These are phyloP conservation scores for Macropis europaea DNA, from an alignment of 2,888 invertebrate genomes.

Conservation along the genomic window DNA sequence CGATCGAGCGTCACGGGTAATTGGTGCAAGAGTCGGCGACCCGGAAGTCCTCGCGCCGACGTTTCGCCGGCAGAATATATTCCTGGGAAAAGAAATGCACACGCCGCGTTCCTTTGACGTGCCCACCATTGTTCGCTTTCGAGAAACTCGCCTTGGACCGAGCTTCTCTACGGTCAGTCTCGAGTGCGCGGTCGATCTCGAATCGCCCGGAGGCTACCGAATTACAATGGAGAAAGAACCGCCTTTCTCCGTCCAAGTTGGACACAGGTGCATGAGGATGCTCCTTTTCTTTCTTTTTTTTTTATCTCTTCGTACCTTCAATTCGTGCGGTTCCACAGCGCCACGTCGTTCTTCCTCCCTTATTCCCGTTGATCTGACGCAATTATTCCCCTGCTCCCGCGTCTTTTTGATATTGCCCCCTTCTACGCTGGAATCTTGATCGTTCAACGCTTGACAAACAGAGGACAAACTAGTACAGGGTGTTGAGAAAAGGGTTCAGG, in stretches of 20 bases:
- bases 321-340: too few relatives aligned
- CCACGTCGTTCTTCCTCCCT: too few relatives aligned
- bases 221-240: slow-evolving; percentile 56
- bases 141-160: slow-evolving; percentile 1
- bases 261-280: slow-evolving; percentile 44
- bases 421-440: too few relatives aligned
- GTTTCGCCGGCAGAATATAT: slow-evolving; percentile 25
- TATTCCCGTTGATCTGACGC: too few relatives aligned
- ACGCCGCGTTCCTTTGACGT: slow-evolving; percentile 16
- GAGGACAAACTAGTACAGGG: too few relatives aligned
- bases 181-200: slow-evolving; percentile 41
- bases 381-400: too few relatives aligned
- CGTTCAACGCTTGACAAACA: too few relatives aligned
- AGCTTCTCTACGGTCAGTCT: slow-evolving; percentile 33
- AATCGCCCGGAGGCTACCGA: slow-evolving; percentile 52
- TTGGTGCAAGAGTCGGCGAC: slow-evolving; percentile 16
- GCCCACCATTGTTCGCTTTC: slow-evolving; percentile 48
- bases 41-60: slow-evolving; percentile 5
- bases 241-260: slow-evolving; percentile 45
- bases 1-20: slow-evolving; percentile 15
- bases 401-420: too few relatives aligned
- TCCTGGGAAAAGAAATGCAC: slow-evolving; percentile 5
- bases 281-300: background rate
- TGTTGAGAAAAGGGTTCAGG: too few relatives aligned
- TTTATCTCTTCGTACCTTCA: too few relatives aligned